Percentiles rank a stretch among this genome's conserved stretches.
phyloP scores from a whole-genome alignment of 2,113 vertebrate species.

The Tachycineta bicolor region DNA sequence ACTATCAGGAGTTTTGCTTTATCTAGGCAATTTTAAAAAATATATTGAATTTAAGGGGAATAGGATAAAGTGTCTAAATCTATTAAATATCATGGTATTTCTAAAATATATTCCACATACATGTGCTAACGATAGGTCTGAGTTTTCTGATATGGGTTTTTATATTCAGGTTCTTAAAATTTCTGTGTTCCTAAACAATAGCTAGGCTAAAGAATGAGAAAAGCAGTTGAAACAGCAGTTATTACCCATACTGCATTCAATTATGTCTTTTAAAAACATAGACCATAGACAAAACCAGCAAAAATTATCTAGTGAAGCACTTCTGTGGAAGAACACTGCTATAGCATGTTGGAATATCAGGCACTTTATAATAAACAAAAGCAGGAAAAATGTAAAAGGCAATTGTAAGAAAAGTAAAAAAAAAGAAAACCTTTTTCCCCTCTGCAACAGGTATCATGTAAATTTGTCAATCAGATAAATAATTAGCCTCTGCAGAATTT shows the following conservation, averaged over 20 bases:
- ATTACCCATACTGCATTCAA: neutral
- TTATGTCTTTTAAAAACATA: neutral
- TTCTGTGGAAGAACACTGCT: neutral
- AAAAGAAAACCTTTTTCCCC: neutral
- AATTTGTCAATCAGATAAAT: neutral
- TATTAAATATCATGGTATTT: neutral
- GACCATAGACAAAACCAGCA: neutral
- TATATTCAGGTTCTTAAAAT: neutral
- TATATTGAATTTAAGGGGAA: neutral
- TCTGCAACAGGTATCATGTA: neutral
- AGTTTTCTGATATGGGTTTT: neutral
- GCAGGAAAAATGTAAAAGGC: neutral
- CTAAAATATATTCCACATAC: neutral
- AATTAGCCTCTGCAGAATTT: slow-evolving; percentile 23
- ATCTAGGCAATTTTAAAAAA: neutral
- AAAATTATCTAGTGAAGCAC: neutral
- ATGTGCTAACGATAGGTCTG: neutral
- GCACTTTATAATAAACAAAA: neutral
- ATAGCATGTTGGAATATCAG: neutral
- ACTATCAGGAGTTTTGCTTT: too few species aligned
- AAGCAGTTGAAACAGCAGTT: neutral
- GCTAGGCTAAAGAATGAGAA: neutral
- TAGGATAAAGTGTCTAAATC: neutral
- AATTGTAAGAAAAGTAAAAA: neutral
- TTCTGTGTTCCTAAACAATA: neutral